Evolutionary conservation across 1,140 invertebrate species (phyloP), one percentile per base, ranked within the genome.

Genomic region (Tetraneura akinire): DNA sequence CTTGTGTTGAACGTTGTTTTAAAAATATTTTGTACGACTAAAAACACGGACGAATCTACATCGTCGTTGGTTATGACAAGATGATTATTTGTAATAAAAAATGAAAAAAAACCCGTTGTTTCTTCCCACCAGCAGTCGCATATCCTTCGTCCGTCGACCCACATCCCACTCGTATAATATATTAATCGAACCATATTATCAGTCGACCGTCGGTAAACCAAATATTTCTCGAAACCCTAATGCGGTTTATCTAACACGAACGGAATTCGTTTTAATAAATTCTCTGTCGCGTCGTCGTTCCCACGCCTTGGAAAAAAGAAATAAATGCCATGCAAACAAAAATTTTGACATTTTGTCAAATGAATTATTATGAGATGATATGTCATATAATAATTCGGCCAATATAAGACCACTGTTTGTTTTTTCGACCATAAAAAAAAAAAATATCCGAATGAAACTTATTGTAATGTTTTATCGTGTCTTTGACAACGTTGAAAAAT

Each of bases 71-170:
- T 70, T 49, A 23, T 21, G 10, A 45, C 16, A 9, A n/a, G n/a
- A 68, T 23, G 64, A 47, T 45, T 68, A 45, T 70, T 70, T 70
- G 49, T n/a, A n/a, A 29, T 49, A 29, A 26, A 29, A 29, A 49
- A 29, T 49, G 23, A 62, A 16, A 62, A 32, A 32, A 29, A 29
- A 2, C 16, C 68, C 68, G 42, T 26, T 49, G 45, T 49, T 70
- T 49, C 68, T 70, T 70, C 68, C 68, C 68, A 70, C 68, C 45
- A 70, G 68, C 45, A 70, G 68, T 70, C 9, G 16, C 14, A 10
- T n/a, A n/a, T n/a, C n/a, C n/a, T n/a, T 70, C 45, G 32, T 37
- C 8, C 45, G n/a, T n/a, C n/a, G n/a, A n/a, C n/a, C n/a, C n/a
- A n/a, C n/a, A 37, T 18, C 68, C 68, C 68, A 70, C 68, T 70